phyloP scores from a whole-genome alignment of 1,140 invertebrate species.

The Aplysia californica region DNA sequence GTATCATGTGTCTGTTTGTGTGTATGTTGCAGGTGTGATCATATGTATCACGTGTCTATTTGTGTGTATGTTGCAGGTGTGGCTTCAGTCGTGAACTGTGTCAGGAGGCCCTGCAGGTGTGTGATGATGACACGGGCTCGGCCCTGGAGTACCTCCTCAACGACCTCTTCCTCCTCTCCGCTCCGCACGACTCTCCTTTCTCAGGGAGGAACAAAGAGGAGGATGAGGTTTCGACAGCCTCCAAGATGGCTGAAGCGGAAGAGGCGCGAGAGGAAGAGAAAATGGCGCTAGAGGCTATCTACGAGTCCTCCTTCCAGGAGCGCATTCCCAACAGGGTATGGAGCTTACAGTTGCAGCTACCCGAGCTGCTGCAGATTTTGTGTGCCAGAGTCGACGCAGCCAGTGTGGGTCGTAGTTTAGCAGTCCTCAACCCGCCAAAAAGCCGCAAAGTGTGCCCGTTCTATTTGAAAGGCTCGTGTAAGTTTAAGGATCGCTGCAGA shows the following conservation, averaged over 20 bases:
- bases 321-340: conserved; percentile 54
- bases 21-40: no score
- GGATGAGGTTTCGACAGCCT: background rate
- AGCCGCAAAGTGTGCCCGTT: conserved; percentile 57
- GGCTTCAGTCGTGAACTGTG: conserved; percentile 58
- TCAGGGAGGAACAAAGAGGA: background rate
- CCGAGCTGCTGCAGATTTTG: conserved; percentile 41
- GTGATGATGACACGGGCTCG: conserved; percentile 55
- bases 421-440: no score
- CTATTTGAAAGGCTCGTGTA: conserved; percentile 55
- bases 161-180: conserved; percentile 44
- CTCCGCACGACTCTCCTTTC: background rate
- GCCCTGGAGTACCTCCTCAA: conserved; percentile 56
- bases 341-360: conserved; percentile 51
- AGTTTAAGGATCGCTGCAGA: conserved; percentile 49
- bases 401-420: no score
- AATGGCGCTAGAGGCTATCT: conserved; percentile 58
- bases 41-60: no score
- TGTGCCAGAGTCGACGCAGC: no score
- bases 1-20: no score
- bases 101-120: conserved; percentile 52
- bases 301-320: conserved; percentile 56
- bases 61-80: no score
- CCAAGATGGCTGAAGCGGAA: conserved; percentile 41
- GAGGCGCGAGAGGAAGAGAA: conserved; percentile 60